These are phyloP conservation scores for Drosophila cognata DNA, from an alignment of 2,888 invertebrate species.

Conservation along the genomic window DNA sequence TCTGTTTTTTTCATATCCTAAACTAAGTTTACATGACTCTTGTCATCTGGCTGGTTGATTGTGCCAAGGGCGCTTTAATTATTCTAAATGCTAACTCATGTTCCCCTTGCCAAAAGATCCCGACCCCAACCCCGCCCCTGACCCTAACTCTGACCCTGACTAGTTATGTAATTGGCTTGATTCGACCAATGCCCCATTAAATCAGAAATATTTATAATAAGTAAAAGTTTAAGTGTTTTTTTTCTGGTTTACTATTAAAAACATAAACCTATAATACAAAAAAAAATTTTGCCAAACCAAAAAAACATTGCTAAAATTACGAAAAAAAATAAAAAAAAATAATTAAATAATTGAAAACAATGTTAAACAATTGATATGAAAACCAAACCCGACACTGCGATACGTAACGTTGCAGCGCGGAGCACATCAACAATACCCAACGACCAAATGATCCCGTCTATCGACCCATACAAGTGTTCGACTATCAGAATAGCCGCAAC, in stretches of 20 bases:
- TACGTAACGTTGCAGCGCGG: slow-evolving; percentile 60
- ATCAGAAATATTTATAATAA: slow-evolving; percentile 35
- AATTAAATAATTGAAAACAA: slow-evolving; percentile 46
- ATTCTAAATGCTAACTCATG: neutral
- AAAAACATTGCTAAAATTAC: slow-evolving; percentile 18
- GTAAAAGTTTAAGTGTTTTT: slow-evolving; percentile 67
- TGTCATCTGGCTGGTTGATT: neutral
- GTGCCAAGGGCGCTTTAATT: neutral
- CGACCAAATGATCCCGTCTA: slow-evolving; percentile 85
- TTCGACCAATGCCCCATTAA: slow-evolving; percentile 24
- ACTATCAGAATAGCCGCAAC: slow-evolving; percentile 88
- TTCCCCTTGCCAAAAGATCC: neutral
- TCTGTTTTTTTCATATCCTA: neutral
- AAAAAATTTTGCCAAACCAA: slow-evolving; percentile 3
- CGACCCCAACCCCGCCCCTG: neutral
- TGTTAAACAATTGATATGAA: slow-evolving; percentile 51
- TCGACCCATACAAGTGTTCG: slow-evolving; percentile 88
- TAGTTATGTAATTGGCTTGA: slow-evolving; percentile 24
- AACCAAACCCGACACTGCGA: slow-evolving; percentile 49
- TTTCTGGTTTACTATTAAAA: slow-evolving; percentile 53
- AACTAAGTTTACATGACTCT: neutral
- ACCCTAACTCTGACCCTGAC: slow-evolving; percentile 1
- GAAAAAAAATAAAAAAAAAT: slow-evolving; percentile 19
- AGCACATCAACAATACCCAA: slow-evolving; percentile 24
- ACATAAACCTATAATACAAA: slow-evolving; percentile 22